Percentiles rank a stretch among this genome's conserved stretches.
These are phyloP conservation scores for Dilophus febrilis DNA, from an alignment of 2,888 invertebrate species.

Conservation along the genomic window DNA sequence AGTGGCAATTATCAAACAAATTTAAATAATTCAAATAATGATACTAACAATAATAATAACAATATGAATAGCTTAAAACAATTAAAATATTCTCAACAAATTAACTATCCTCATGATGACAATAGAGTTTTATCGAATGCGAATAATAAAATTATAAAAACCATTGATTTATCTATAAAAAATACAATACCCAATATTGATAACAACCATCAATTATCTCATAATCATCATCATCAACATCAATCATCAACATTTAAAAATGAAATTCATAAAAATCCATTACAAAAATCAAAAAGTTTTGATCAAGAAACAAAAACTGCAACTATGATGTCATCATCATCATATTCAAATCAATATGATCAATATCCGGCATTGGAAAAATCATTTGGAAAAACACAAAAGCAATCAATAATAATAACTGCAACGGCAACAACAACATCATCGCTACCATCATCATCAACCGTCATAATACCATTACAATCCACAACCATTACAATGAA, in stretches of 20 bases:
- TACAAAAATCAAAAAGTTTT: conserved; percentile 29
- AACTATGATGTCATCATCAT: conserved; percentile 14
- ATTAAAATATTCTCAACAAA: too few relatives aligned
- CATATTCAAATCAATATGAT: conserved; percentile 11
- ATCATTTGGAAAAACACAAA: conserved; percentile 27
- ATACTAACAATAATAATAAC: too few relatives aligned
- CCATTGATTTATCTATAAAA: too few relatives aligned
- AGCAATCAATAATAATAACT: neutral
- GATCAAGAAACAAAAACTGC: too few relatives aligned
- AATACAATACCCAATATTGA: conserved; percentile 1
- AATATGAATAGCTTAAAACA: too few relatives aligned
- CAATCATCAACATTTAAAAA: too few relatives aligned
- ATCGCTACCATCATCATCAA: conserved; percentile 9
- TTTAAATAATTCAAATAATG: too few relatives aligned
- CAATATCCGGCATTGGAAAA: conserved; percentile 32
- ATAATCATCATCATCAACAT: too few relatives aligned
- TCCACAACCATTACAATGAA: neutral
- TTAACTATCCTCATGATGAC: too few relatives aligned
- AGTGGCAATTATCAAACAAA: conserved; percentile 27
- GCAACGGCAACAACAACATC: conserved; percentile 6
- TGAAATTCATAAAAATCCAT: conserved; percentile 4
- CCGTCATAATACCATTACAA: conserved; percentile 6
- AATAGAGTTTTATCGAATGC: too few relatives aligned
- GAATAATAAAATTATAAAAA: too few relatives aligned
- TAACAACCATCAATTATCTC: too few relatives aligned